Evolutionary conservation across 2,888 invertebrate genomes (phyloP).

Genomic region (Plebejus argus): DNA sequence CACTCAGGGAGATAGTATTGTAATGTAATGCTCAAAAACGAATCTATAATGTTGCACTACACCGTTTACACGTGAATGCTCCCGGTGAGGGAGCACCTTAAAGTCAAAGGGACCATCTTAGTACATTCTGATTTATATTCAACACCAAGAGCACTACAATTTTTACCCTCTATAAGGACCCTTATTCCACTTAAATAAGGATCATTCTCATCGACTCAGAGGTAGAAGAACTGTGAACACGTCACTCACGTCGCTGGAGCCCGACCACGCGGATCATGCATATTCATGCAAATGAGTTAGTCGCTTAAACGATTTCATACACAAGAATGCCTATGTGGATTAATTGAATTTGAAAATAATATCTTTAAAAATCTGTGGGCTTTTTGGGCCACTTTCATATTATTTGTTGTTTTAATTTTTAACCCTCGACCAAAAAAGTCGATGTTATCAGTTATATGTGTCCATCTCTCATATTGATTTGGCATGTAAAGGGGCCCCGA

Average conservation of each 20-base stretch:
- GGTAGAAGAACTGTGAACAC: neutral
- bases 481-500: too few species aligned
- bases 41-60: too few species aligned
- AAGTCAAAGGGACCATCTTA: too few species aligned
- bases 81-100: too few species aligned
- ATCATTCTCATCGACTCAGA: neutral
- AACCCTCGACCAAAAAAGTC: too few species aligned
- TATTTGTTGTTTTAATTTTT: neutral
- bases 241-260: neutral
- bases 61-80: too few species aligned
- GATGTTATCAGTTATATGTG: too few species aligned
- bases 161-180: neutral
- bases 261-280: neutral
- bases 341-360: constrained; percentile 4
- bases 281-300: constrained; percentile 27
- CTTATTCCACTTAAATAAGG: neutral
- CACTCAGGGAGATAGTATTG: too few species aligned
- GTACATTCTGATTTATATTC: neutral
- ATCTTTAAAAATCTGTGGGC: neutral
- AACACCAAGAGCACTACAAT: neutral
- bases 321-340: neutral
- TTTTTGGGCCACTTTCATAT: neutral
- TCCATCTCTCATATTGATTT: too few species aligned
- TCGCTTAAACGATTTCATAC: constrained; percentile 22
- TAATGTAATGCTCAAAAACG: too few species aligned